phyloP scores from a whole-genome alignment of 2,113 vertebrate genomes.

The Patagioenas fasciata region DNA sequence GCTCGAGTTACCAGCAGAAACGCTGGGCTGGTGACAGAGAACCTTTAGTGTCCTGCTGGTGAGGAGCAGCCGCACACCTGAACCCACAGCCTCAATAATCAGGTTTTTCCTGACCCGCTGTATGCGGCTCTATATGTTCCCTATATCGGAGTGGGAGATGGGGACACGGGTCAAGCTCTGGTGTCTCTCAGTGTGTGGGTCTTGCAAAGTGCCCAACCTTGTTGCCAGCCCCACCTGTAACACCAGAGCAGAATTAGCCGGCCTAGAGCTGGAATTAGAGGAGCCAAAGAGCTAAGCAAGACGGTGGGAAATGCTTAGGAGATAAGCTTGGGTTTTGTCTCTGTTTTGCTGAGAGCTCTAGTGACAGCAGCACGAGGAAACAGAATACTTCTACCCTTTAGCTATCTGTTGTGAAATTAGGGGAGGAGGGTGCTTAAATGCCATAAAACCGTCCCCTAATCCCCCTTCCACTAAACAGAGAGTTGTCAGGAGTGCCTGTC shows the following conservation, averaged over 20 bases:
- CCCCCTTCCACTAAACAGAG: not conserved
- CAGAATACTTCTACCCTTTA: not conserved
- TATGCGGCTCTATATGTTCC: rapidly evolving
- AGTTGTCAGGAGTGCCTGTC: not conserved
- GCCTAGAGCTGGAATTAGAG: not conserved
- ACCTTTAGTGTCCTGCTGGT: not conserved
- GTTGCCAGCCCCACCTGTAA: not conserved
- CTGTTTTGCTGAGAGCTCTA: not conserved
- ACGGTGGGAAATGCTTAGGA: not conserved
- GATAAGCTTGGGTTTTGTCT: slow-evolving; percentile 11
- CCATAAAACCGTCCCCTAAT: not conserved
- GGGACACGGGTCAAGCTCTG: not conserved
- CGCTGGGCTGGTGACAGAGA: not conserved
- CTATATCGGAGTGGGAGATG: rapidly evolving
- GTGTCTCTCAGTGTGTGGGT: rapidly evolving
- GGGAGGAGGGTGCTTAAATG: not conserved
- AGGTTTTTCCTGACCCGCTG: not conserved
- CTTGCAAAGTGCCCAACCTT: not conserved
- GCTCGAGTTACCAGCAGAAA: not conserved
- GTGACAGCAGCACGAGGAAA: not conserved
- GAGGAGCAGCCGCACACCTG: not conserved
- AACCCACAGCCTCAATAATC: rapidly evolving
- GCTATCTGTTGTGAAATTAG: not conserved
- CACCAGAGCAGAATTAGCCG: not conserved
- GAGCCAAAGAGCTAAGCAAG: not conserved